A percentile compares a stretch with the other conserved stretches of the same genome.
These are phyloP conservation scores for Apistogramma diplotaenia DNA, from an alignment of 2,113 vertebrate species.

Conservation along the genomic window DNA sequence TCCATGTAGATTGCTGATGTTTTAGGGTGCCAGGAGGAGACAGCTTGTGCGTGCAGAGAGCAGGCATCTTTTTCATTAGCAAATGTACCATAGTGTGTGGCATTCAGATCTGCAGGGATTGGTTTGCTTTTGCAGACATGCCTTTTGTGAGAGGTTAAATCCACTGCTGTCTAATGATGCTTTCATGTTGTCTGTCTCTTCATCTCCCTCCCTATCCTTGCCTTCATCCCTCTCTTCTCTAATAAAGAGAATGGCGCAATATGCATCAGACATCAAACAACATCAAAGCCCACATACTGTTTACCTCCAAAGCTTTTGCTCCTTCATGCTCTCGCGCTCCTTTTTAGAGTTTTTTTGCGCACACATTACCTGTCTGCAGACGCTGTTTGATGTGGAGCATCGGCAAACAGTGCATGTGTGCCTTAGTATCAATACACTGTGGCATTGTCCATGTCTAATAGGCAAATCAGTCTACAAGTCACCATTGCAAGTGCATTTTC, in stretches of 20 bases:
- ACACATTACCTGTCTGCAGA: constrained; percentile 53
- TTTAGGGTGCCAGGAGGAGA: neutral
- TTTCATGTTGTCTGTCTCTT: constrained; percentile 62
- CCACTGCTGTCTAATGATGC: constrained; percentile 60
- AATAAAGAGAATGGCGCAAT: constrained; percentile 52
- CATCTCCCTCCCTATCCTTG: constrained; percentile 19
- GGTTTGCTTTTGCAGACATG: constrained; percentile 51
- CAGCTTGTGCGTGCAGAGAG: neutral
- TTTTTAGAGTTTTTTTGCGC: constrained; percentile 35
- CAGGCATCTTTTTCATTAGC: constrained; percentile 8
- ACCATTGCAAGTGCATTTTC: constrained; percentile 2
- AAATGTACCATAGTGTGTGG: neutral
- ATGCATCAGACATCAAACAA: constrained; percentile 67
- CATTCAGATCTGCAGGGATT: constrained; percentile 30
- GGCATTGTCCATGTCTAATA: constrained; percentile 4
- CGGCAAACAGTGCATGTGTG: neutral
- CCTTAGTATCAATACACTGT: neutral
- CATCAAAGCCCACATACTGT: constrained; percentile 64
- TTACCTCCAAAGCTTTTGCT: constrained; percentile 37
- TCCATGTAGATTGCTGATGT: neutral
- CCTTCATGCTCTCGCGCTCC: constrained; percentile 6
- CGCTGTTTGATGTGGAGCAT: constrained; percentile 60
- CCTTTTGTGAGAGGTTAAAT: constrained; percentile 68
- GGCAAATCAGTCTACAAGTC: neutral
- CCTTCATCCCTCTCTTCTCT: constrained; percentile 30